A percentile compares a stretch with the other conserved stretches of the same genome.
Evolutionary conservation across 2,113 vertebrate species (phyloP).

Genomic region (Daboia siamensis): DNA sequence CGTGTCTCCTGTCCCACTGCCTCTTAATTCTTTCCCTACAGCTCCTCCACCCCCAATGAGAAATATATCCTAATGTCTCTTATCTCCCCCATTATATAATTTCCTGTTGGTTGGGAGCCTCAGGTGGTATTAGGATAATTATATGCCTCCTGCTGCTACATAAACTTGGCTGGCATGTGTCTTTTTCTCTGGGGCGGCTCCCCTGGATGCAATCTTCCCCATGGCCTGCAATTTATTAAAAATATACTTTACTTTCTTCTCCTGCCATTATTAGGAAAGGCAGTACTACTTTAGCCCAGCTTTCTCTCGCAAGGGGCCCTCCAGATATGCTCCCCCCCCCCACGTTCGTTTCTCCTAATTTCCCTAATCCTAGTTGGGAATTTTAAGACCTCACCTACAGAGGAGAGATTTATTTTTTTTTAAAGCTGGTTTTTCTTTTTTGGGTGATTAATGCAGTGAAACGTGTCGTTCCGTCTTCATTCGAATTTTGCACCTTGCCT

Average conservation of each 20-base stretch:
- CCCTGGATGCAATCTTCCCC: background rate
- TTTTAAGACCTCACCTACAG: background rate
- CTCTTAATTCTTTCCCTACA: background rate
- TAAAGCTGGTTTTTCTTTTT: background rate
- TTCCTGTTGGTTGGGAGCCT: background rate
- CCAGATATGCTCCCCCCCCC: background rate
- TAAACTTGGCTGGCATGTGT: background rate
- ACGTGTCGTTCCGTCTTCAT: fast-evolving
- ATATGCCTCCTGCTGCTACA: background rate
- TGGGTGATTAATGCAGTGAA: background rate
- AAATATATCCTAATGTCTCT: background rate
- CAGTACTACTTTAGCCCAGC: background rate
- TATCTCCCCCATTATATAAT: background rate
- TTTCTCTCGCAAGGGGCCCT: background rate
- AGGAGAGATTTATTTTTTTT: background rate
- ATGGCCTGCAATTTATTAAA: background rate
- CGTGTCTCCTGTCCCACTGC: background rate
- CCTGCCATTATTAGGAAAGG: background rate
- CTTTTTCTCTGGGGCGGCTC: background rate
- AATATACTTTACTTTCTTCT: background rate
- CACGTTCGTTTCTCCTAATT: background rate
- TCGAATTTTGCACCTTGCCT: background rate
- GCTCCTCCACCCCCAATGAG: background rate
- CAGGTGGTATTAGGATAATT: background rate
- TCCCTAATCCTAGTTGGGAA: background rate